Base-by-base conservation (phyloP, 2,888 invertebrate genomes). In the Drosophila infuscata region DNA sequence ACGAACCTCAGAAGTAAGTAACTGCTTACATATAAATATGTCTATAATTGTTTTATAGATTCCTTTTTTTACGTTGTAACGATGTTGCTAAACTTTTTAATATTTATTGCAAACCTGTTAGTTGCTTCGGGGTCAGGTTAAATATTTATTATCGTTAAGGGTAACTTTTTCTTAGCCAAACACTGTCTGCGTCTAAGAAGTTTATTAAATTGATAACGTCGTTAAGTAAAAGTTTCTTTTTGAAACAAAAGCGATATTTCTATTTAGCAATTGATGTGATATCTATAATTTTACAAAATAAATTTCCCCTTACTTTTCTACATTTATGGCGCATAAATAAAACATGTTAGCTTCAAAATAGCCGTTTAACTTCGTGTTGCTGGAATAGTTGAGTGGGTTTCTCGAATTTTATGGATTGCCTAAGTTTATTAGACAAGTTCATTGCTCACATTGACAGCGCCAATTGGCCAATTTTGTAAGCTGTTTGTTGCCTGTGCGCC, bases 351-450 rank as follows among this genome's bases (percentile, higher is more conserved):
- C 17, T 17, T 12, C 12, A 25, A 65, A 63, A 66, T 66, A 9
- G 49, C 12, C 25, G 4, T 57, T 51, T 32, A 36, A 33, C 32
- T 70, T 69, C 11, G 17, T 33, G 20, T 46, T 20, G 25, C 35
- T 36, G 29, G 12, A 9, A 43, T 36, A 52, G 51, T 17, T 20
- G 5, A 29, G 41, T 12, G 41, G 15, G 15, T 5, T 35, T 9
- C n/a, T 15, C 20, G 33, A 69, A 41, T 64, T 68, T 49, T 20
- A 49, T 41, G 49, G n/a, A 17, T 36, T 48, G 32, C 41, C 66
- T 15, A 63, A 61, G 61, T 77, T 61, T 35, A 62, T 62, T 56
- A 62, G 73, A 32, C 43, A 78, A 73, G 46, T 79, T 76, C 33
- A 63, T 61, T 36, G 69, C 56, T 48, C 12, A 56, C 20, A 38